These are phyloP conservation scores for Chaenogobius annularis DNA, from an alignment of 2,113 vertebrate genomes.

Conservation along the genomic window DNA sequence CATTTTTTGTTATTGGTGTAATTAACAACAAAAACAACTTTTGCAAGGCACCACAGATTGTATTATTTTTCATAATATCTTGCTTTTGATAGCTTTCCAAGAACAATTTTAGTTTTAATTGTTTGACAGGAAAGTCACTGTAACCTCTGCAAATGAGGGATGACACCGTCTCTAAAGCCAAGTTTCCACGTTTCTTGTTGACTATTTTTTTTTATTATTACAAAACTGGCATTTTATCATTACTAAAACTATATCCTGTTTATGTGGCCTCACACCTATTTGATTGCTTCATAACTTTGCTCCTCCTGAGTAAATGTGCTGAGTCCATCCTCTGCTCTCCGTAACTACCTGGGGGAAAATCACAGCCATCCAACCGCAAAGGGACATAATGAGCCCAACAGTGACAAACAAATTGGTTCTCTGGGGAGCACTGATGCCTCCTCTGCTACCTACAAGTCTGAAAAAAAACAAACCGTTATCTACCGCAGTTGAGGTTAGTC, in stretches of 20 bases:
- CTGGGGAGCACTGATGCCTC: conserved; percentile 37
- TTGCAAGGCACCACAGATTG: too few species aligned
- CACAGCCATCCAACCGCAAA: conserved; percentile 29
- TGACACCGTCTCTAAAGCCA: too few species aligned
- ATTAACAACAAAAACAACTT: too few species aligned
- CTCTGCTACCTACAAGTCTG: conserved; percentile 11
- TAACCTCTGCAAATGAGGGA: too few species aligned
- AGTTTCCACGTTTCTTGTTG: too few species aligned
- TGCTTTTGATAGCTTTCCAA: too few species aligned
- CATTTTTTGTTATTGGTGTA: too few species aligned
- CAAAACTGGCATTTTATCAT: not conserved
- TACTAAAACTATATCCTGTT: conserved; percentile 11
- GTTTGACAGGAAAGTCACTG: too few species aligned
- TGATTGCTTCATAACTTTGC: conserved; percentile 15
- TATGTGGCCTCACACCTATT: conserved; percentile 3
- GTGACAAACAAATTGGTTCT: conserved; percentile 51
- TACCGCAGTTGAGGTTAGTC: not conserved
- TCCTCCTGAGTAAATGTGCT: conserved; percentile 27
- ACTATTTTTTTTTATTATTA: not conserved
- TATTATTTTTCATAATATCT: too few species aligned
- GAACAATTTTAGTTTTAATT: too few species aligned
- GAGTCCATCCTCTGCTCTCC: conserved; percentile 10
- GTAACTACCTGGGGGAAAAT: conserved; percentile 35
- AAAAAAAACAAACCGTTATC: conserved; percentile 27
- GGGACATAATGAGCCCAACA: conserved; percentile 38